These are phyloP conservation scores for Scatophagus argus DNA, from an alignment of 2,113 vertebrate genomes.

Conservation along the genomic window DNA sequence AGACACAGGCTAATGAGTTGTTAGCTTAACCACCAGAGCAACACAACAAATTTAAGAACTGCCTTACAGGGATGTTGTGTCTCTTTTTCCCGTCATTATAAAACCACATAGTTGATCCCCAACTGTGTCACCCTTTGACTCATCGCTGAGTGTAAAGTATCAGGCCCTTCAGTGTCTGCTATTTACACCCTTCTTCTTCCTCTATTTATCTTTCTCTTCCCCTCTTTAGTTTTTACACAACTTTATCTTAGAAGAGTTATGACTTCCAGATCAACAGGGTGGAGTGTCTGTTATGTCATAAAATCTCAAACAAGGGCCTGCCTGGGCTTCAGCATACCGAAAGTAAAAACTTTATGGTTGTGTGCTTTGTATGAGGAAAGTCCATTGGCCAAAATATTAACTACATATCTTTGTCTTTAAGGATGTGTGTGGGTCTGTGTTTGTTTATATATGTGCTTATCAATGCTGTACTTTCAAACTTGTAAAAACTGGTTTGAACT, in stretches of 20 bases:
- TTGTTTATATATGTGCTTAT: neutral
- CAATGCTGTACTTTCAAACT: slow-evolving; percentile 1
- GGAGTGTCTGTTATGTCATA: slow-evolving; percentile 4
- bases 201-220: neutral
- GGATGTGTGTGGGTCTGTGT: neutral
- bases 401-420: neutral
- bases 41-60: slow-evolving; percentile 26
- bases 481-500: neutral
- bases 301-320: neutral
- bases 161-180: neutral
- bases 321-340: neutral
- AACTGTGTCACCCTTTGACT: slow-evolving; percentile 51
- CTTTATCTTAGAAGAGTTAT: neutral
- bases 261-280: slow-evolving; percentile 24
- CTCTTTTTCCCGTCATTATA: slow-evolving; percentile 34
- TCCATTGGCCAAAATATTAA: neutral
- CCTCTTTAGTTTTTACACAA: neutral
- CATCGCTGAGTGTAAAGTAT: slow-evolving; percentile 10
- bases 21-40: slow-evolving; percentile 16
- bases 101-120: slow-evolving; percentile 29
- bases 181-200: neutral
- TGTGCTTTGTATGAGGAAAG: neutral
- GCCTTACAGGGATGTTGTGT: neutral
- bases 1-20: neutral
- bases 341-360: neutral